Conservation (phyloP, 2,797 vertebrate species). For the Liasis olivaceus region DNA sequence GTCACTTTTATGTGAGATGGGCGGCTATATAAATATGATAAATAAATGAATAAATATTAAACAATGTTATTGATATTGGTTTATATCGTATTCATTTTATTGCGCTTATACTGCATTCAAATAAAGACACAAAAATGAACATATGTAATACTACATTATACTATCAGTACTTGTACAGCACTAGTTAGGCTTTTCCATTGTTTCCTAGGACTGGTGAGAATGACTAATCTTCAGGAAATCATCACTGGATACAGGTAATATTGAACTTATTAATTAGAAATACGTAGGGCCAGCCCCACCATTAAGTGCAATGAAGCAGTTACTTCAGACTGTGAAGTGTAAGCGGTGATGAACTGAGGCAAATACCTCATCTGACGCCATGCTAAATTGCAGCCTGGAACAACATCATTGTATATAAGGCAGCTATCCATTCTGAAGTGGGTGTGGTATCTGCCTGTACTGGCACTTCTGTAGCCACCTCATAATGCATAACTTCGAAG, state of each 20-base stretch:
- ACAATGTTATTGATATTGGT: background rate
- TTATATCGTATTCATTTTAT: background rate
- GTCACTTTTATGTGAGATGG: too few species aligned
- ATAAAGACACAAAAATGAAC: background rate
- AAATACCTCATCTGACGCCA: background rate
- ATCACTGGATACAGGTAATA: constrained; percentile 23
- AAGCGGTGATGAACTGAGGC: background rate
- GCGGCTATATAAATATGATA: too few species aligned
- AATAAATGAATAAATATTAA: background rate
- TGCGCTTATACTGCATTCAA: background rate
- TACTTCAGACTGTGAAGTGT: background rate
- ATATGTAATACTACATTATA: background rate
- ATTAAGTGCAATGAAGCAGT: background rate
- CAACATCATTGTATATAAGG: background rate
- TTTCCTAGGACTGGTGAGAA: constrained; percentile 7
- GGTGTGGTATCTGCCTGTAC: background rate
- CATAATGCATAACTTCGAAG: background rate
- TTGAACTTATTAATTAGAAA: background rate
- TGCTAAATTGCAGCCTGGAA: background rate
- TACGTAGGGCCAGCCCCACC: background rate
- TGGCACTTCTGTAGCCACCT: background rate
- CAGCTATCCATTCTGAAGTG: background rate
- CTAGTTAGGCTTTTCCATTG: constrained; percentile 1
- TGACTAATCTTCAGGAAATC: constrained; percentile 18
- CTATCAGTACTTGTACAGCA: background rate